Conservation (phyloP, 2,888 invertebrate species). For the Oscheius myriophilus region DNA sequence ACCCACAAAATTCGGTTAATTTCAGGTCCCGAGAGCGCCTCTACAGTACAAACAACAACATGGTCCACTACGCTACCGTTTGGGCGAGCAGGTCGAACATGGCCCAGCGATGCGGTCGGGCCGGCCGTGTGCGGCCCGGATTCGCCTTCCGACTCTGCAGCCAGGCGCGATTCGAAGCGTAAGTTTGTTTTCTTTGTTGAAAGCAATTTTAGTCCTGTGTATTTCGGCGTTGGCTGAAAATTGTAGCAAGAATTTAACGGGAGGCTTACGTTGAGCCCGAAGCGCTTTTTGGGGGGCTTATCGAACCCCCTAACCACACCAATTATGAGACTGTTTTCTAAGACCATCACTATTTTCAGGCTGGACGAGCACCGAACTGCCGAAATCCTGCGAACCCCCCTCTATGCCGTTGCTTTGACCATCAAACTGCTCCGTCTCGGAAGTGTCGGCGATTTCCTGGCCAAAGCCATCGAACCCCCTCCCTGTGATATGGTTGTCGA, state of each 20-base stretch:
- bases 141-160: constrained; percentile 91
- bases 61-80: constrained; percentile 97
- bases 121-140: constrained; percentile 92
- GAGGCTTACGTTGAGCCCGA: too few relatives aligned
- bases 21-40: constrained; percentile 88
- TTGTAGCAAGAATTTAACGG: too few relatives aligned
- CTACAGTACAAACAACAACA: constrained; percentile 97
- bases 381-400: constrained; percentile 95
- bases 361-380: constrained; percentile 86
- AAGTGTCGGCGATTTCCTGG: constrained; percentile 90
- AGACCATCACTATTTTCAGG: constrained; percentile 63
- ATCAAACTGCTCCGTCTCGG: constrained; percentile 90
- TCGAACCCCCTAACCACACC: too few relatives aligned
- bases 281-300: too few relatives aligned
- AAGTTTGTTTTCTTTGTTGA: too few relatives aligned
- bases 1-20: constrained; percentile 7
- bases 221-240: too few relatives aligned
- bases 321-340: too few relatives aligned
- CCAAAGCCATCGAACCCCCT: constrained; percentile 91
- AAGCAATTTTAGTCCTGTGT: too few relatives aligned
- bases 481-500: constrained; percentile 97
- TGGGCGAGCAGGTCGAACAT: constrained; percentile 84
- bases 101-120: constrained; percentile 92
- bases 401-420: constrained; percentile 91
- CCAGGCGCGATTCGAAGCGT: constrained; percentile 72